Conservation (phyloP, 37 sponge, comb jelly and placozoan genomes). For the Halichondria panicea region DNA sequence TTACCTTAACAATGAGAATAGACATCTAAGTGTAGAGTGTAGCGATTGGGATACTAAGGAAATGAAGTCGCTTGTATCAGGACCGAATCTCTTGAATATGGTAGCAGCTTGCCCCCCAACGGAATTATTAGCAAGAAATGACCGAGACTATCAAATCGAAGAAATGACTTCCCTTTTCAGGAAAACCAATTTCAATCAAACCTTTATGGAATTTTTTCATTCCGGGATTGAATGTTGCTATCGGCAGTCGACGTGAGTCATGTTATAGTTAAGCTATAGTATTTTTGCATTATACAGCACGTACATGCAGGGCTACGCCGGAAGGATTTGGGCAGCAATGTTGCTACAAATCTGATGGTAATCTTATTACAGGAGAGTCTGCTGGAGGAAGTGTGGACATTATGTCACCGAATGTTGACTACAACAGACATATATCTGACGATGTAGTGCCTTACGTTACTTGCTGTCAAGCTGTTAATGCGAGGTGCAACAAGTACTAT, state of each 20-base stretch:
- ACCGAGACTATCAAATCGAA: neutral
- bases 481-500: neutral
- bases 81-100: neutral
- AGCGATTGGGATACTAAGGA: neutral
- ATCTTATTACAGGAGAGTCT: neutral
- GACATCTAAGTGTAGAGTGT: neutral
- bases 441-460: conserved; percentile 4
- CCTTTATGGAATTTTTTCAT: neutral
- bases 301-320: too few relatives aligned
- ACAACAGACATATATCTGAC: neutral
- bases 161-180: neutral
- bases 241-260: too few relatives aligned
- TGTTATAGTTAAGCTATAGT: too few relatives aligned
- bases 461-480: neutral
- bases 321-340: too few relatives aligned
- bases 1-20: too few relatives aligned
- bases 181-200: neutral
- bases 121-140: neutral
- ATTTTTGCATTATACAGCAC: too few relatives aligned
- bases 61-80: neutral
- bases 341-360: conserved; percentile 6
- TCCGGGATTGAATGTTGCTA: neutral
- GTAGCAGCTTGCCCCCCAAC: neutral
- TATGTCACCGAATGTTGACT: neutral
- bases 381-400: conserved; percentile 8